These are phyloP conservation scores for Pelagia noctiluca DNA, from an alignment of 30 jellyfish, hydroid and myxozoan genomes.

Conservation along the genomic window DNA sequence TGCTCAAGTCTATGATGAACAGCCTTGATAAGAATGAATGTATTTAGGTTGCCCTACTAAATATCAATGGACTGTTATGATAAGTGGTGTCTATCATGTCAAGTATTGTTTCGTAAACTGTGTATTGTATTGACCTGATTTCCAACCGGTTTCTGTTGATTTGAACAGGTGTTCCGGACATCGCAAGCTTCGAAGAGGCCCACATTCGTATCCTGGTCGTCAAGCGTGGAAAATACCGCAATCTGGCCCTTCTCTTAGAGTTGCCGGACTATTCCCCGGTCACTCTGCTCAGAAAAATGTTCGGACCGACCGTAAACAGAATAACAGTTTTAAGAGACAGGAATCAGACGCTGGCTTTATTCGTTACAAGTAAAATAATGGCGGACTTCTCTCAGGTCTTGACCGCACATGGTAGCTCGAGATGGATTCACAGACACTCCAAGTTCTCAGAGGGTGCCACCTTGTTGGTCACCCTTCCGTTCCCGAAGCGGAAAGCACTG, in stretches of 20 bases:
- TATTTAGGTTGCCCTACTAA: too few relatives aligned
- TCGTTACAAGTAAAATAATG: slow-evolving; percentile 71
- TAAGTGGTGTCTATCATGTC: background rate
- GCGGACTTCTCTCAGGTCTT: slow-evolving; percentile 82
- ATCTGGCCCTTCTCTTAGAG: slow-evolving; percentile 82
- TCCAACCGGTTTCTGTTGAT: background rate
- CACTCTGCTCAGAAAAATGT: slow-evolving; percentile 75
- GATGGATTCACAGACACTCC: slow-evolving; percentile 95
- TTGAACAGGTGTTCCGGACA: slow-evolving; percentile 77
- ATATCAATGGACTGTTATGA: background rate
- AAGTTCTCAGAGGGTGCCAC: slow-evolving; percentile 88
- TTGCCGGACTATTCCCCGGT: slow-evolving; percentile 97
- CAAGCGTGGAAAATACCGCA: slow-evolving; percentile 60
- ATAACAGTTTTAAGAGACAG: slow-evolving; percentile 87
- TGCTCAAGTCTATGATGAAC: background rate
- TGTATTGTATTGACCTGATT: background rate
- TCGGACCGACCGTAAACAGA: slow-evolving; percentile 86
- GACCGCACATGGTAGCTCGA: slow-evolving; percentile 95
- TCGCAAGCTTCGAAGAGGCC: slow-evolving; percentile 64
- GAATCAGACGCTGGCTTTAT: slow-evolving; percentile 91
- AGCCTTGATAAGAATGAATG: background rate
- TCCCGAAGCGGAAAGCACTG: slow-evolving; percentile 95
- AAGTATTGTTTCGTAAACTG: too few relatives aligned
- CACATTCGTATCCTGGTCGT: slow-evolving; percentile 79
- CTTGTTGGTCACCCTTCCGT: slow-evolving; percentile 87